These are phyloP conservation scores for Alexandromys fortis DNA, from an alignment of 2,113 vertebrate species.

Conservation along the genomic window DNA sequence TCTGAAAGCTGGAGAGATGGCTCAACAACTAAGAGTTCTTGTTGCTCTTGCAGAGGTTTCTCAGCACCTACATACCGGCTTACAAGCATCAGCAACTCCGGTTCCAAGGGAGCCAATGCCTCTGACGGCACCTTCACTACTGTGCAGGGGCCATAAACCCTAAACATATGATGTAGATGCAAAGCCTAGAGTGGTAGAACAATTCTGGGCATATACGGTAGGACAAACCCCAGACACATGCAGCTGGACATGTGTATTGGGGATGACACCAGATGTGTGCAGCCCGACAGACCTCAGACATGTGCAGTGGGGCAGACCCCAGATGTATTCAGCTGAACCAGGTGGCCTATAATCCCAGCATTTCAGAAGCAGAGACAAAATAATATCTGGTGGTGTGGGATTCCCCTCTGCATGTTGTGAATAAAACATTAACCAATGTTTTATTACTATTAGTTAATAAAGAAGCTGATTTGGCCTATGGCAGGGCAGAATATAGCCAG, in stretches of 20 bases:
- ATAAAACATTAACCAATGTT: too few relatives aligned
- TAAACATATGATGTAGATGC: neutral
- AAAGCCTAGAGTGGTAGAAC: neutral
- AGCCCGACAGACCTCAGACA: neutral
- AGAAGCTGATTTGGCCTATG: too few relatives aligned
- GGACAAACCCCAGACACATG: neutral
- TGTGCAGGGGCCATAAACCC: neutral
- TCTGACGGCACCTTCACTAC: neutral
- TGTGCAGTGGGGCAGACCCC: neutral
- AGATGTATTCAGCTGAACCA: neutral
- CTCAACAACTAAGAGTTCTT: neutral
- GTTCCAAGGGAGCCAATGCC: neutral
- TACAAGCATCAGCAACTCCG: neutral
- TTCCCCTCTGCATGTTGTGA: too few relatives aligned
- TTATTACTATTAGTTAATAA: too few relatives aligned
- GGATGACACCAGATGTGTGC: neutral
- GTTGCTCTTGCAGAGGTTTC: neutral
- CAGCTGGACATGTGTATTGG: too few relatives aligned
- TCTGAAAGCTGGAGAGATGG: neutral
- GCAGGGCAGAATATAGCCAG: too few relatives aligned
- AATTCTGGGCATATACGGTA: neutral
- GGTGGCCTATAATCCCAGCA: rapidly evolving
- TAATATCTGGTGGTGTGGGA: neutral
- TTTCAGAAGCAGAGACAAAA: neutral
- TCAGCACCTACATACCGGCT: neutral